Evolutionary conservation across 2,888 invertebrate species (phyloP).

Genomic region (Drosophila testacea): DNA sequence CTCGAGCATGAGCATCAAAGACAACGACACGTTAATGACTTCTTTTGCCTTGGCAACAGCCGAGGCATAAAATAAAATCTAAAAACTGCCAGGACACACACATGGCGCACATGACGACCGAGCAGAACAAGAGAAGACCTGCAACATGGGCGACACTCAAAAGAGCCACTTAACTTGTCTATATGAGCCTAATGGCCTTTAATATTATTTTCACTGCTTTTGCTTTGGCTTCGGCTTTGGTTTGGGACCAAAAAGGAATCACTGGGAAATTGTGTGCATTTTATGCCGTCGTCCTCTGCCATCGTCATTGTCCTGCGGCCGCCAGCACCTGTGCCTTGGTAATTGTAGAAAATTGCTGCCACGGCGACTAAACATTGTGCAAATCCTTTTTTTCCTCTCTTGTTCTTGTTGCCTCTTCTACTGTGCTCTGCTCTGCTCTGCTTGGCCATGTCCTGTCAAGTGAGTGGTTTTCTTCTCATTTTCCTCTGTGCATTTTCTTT

Average conservation of each 20-base stretch:
- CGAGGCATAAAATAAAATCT: conserved; percentile 72
- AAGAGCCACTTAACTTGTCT: conserved; percentile 85
- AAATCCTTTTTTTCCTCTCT: conserved; percentile 73
- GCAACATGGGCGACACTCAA: conserved; percentile 56
- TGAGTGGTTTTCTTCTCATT: conserved; percentile 36
- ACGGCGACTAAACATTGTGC: conserved; percentile 78
- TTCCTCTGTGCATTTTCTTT: conserved; percentile 13
- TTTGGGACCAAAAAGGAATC: conserved; percentile 60
- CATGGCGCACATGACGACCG: conserved; percentile 51
- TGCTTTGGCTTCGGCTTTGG: conserved; percentile 31
- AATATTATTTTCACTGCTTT: conserved; percentile 80
- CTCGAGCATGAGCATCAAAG: conserved; percentile 68
- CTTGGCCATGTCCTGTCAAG: conserved; percentile 38
- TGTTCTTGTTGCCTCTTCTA: conserved; percentile 8
- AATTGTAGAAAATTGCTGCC: conserved; percentile 82
- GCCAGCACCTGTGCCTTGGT: conserved; percentile 69
- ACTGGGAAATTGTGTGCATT: conserved; percentile 80
- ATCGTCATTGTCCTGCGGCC: conserved; percentile 47
- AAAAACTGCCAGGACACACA: conserved; percentile 65
- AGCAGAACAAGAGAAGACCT: conserved; percentile 29
- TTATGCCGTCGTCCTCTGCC: conserved; percentile 69
- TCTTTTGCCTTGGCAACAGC: conserved; percentile 73
- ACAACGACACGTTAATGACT: conserved; percentile 80
- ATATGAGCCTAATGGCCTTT: conserved; percentile 85
- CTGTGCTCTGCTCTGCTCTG: conserved; percentile 1